A percentile compares a stretch with the other conserved stretches of the same genome.
Evolutionary conservation across 2,113 vertebrate genomes (phyloP).

Genomic region (Otis tarda): DNA sequence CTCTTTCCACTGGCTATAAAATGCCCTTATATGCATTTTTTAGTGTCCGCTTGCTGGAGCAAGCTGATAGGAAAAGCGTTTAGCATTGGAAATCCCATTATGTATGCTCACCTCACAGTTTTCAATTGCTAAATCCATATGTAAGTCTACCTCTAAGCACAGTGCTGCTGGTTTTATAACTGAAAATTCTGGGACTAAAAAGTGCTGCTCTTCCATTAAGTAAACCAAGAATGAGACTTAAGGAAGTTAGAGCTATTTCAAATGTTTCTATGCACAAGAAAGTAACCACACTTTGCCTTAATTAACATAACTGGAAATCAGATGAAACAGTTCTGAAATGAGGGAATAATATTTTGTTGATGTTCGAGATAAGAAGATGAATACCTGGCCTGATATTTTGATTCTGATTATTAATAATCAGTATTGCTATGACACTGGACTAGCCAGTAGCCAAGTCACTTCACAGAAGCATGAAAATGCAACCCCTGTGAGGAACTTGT

Average conservation of each 20-base stretch:
- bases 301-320: neutral
- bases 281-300: neutral
- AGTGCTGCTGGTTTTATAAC: neutral
- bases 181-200: neutral
- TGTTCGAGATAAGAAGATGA: neutral
- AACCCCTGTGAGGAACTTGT: neutral
- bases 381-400: neutral
- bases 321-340: slow-evolving; percentile 2
- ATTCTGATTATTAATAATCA: neutral
- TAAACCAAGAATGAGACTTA: neutral
- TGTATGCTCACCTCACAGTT: neutral
- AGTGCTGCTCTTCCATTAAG: neutral
- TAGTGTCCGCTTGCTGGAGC: neutral
- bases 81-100: slow-evolving; percentile 9
- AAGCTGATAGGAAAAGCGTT: neutral
- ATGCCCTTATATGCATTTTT: neutral
- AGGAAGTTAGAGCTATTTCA: neutral
- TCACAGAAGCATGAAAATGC: neutral
- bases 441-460: neutral
- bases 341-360: neutral
- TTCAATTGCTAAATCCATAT: neutral
- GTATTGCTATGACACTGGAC: neutral
- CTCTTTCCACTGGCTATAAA: neutral
- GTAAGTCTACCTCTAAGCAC: neutral
- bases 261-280: neutral